Percentiles rank a stretch among this genome's conserved stretches.
phyloP scores from a whole-genome alignment of 1,140 invertebrate genomes.

The Rhopalosiphum padi region DNA sequence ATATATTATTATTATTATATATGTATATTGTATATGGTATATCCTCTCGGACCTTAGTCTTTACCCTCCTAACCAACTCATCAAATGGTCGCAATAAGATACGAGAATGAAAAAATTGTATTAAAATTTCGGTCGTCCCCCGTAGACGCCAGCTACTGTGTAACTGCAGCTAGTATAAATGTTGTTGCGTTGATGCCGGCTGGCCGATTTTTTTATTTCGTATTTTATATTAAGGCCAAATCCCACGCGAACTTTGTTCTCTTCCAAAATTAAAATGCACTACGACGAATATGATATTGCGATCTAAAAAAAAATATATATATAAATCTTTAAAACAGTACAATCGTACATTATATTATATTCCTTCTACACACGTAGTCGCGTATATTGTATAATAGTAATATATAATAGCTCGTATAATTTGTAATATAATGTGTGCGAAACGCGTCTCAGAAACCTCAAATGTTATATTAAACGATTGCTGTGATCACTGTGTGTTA shows the following conservation, averaged over 20 bases:
- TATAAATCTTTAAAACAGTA: neutral
- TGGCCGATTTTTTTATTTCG: neutral
- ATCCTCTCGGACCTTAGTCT: no score
- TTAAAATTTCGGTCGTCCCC: neutral
- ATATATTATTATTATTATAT: neutral
- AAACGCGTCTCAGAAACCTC: constrained; percentile 22
- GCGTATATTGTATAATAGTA: neutral
- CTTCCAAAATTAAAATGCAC: neutral
- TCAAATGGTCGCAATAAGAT: neutral
- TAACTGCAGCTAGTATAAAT: neutral
- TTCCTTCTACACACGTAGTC: neutral
- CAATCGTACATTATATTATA: neutral
- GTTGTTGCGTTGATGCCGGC: neutral
- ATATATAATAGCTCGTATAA: neutral
- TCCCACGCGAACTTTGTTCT: neutral
- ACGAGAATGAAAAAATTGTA: neutral
- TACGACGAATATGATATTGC: neutral
- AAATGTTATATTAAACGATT: constrained; percentile 11
- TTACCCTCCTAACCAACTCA: no score
- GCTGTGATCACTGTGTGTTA: neutral
- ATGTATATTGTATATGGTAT: neutral
- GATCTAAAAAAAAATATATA: neutral
- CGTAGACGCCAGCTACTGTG: neutral
- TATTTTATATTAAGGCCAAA: neutral
- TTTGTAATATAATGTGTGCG: neutral